Base-by-base conservation (phyloP, 1,140 invertebrate species). In the Scaptomyza graminum region DNA sequence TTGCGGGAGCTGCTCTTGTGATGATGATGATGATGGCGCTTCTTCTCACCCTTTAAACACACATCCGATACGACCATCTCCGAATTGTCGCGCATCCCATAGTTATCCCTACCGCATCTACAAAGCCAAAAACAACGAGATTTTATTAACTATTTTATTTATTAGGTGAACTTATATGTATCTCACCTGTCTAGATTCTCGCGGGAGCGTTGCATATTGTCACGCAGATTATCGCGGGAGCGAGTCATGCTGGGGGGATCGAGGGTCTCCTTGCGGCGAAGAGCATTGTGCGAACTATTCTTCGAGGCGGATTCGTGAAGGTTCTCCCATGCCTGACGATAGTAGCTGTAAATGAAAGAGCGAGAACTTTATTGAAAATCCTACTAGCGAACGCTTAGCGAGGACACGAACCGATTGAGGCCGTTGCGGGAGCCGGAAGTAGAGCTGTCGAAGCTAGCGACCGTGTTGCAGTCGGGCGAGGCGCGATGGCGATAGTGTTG, bases 281-380 rank as follows among this genome's bases (percentile, higher is more conserved):
- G 92, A 1, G 93, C 93, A 43, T 94, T 93, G 16, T 90, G 83
- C 1, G 90, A 90, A 68, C 88, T 91, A 57, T 91, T 88, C 63
- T 93, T 93, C 11, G 93, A 92, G 82, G 96, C 94, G 12, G 95
- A 95, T 92, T 97, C 96, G 88, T 97, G 96, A 4, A 98, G 93
- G 90, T 98, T 97, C 84, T 97, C 96, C 97, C 97, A 98, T 4
- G 97, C 97, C 91, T 97, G 95, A 13, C 96, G 94, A 92, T 98
- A 98, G 83, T 95, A 96, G 67, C 91, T 91, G 15, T 2, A 71
- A 67, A 12, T 37, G 6, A 37, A 5, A 47, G 12, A 61, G n/a
- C n/a, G 49, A 4, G n/a, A 57, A 25, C 31, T 31, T 62, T 54
- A 64, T 15, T n/a, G 25, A 25, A 31, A 46, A 7, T 0, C 12